Conservation (phyloP, 2,888 invertebrate genomes). For the Pinctada fucata region DNA sequence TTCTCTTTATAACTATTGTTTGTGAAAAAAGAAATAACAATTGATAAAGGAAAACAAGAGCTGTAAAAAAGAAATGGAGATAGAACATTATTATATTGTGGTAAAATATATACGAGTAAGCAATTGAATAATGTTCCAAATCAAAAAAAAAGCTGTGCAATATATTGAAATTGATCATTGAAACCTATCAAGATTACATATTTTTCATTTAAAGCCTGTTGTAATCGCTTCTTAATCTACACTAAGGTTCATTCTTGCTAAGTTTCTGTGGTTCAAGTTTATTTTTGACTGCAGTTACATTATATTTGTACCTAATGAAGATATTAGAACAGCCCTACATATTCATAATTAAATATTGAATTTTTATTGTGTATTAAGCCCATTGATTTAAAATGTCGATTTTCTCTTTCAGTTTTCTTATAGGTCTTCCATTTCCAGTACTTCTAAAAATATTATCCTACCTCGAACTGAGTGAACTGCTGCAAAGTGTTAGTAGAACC, state of each 20-base stretch:
- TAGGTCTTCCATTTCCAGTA: slow-evolving; percentile 1
- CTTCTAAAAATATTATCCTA: not conserved
- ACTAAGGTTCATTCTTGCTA: not conserved
- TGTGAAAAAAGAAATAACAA: too few species aligned
- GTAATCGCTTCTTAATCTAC: not conserved
- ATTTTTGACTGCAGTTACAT: slow-evolving; percentile 12
- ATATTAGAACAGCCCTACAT: slow-evolving; percentile 2
- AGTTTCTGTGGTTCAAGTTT: not conserved
- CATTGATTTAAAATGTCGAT: too few species aligned
- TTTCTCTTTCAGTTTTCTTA: not conserved
- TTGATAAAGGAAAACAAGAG: not conserved
- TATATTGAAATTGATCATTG: too few species aligned
- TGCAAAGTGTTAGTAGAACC: not conserved
- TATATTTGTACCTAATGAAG: not conserved
- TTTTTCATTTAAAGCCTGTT: not conserved
- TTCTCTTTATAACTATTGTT: too few species aligned
- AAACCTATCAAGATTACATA: too few species aligned
- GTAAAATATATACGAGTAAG: not conserved
- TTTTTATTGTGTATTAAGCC: not conserved
- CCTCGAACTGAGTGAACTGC: not conserved
- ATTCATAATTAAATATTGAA: not conserved
- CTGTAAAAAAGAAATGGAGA: not conserved
- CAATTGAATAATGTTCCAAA: not conserved
- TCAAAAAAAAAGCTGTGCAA: not conserved
- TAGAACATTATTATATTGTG: slow-evolving; percentile 9